Evolutionary conservation across 2,113 vertebrate genomes (phyloP).

Genomic region (Bostrychus sinensis): DNA sequence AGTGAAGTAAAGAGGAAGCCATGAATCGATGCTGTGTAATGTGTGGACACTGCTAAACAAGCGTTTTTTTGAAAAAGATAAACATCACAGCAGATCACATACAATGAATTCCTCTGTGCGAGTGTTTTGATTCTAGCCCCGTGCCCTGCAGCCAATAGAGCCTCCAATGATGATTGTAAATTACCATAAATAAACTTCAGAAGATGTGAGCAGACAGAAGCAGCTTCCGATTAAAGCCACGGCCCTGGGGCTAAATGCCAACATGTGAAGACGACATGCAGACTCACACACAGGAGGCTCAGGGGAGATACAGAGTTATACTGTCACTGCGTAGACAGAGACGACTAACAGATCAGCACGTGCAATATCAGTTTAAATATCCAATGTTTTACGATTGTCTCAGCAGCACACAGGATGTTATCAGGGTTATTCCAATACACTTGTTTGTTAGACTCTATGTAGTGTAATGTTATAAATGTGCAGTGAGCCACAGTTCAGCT

Average conservation of each 20-base stretch:
- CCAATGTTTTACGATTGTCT: too few relatives aligned
- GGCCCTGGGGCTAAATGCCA: conserved; percentile 48
- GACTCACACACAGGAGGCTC: conserved; percentile 32
- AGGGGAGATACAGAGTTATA: conserved; percentile 43
- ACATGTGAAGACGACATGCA: conserved; percentile 38
- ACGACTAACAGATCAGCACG: too few relatives aligned
- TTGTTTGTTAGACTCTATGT: neutral
- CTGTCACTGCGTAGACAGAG: too few relatives aligned
- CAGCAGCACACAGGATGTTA: too few relatives aligned
- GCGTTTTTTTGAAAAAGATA: conserved; percentile 52
- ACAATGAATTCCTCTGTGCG: neutral
- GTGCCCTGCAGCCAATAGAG: conserved; percentile 17
- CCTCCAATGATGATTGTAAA: conserved; percentile 37
- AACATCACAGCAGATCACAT: conserved; percentile 31
- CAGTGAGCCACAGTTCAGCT: conserved; percentile 28
- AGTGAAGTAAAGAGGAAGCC: conserved; percentile 30
- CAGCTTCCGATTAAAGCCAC: conserved; percentile 23
- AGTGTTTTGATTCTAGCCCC: conserved; percentile 29
- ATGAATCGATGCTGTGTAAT: conserved; percentile 56
- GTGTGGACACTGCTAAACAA: conserved; percentile 54
- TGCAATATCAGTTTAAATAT: too few relatives aligned
- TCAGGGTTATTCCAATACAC: too few relatives aligned
- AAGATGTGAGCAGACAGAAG: conserved; percentile 28
- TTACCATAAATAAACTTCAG: conserved; percentile 54
- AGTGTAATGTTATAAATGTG: neutral